Evolutionary conservation across 2,797 vertebrate species (phyloP).

Genomic region (Leptatherina wallacei): DNA sequence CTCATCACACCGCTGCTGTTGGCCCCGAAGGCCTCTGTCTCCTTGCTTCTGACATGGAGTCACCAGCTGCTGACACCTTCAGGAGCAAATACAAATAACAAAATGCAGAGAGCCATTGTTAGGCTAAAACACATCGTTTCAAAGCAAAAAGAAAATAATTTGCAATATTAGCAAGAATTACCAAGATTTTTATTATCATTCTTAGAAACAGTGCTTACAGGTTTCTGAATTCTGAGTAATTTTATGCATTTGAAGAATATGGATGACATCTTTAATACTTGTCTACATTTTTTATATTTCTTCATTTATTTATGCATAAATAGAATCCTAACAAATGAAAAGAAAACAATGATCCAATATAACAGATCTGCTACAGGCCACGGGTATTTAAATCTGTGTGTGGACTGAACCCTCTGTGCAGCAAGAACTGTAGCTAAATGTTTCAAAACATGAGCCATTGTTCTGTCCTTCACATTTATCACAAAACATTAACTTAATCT

Average conservation of each 20-base stretch:
- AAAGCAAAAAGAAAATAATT: not conserved
- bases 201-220: not conserved
- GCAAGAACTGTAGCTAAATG: too few relatives aligned
- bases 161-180: not conserved
- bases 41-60: constrained; percentile 70
- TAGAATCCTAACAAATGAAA: not conserved
- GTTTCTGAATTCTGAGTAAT: not conserved
- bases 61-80: constrained; percentile 73
- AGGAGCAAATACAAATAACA: constrained; percentile 60
- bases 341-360: too few relatives aligned
- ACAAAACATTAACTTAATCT: too few relatives aligned
- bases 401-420: not conserved
- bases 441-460: too few relatives aligned
- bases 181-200: not conserved
- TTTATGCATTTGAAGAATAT: not conserved
- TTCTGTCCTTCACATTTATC: too few relatives aligned
- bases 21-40: constrained; percentile 63
- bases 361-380: too few relatives aligned
- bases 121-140: not conserved
- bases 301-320: not conserved
- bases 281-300: not conserved
- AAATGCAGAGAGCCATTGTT: constrained; percentile 11
- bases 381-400: not conserved
- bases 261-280: not conserved
- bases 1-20: constrained; percentile 24